phyloP scores from a whole-genome alignment of 2,888 invertebrate genomes.

The Leistus spinibarbis region DNA sequence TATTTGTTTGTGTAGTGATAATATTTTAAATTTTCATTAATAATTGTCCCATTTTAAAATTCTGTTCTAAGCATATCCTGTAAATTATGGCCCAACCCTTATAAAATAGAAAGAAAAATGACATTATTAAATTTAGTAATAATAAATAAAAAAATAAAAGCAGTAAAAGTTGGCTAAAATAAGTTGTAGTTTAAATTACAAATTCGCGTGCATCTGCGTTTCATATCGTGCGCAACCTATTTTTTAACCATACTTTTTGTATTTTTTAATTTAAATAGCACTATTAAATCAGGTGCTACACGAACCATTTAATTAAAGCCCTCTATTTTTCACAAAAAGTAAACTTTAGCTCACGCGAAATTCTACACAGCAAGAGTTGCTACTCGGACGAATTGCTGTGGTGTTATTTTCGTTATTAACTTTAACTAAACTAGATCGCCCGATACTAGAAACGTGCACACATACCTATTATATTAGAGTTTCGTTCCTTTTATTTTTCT shows the following conservation, averaged over 20 bases:
- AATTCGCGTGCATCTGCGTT: conserved; percentile 2
- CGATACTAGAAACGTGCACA: conserved; percentile 3
- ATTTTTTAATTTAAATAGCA: conserved; percentile 33
- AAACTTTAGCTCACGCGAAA: not conserved
- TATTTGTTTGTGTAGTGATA: too few species aligned
- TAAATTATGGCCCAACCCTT: too few species aligned
- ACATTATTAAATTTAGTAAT: not conserved
- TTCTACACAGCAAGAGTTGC: conserved; percentile 4
- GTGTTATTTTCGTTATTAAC: conserved; percentile 38
- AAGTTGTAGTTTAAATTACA: not conserved
- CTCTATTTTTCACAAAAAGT: not conserved
- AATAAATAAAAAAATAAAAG: not conserved
- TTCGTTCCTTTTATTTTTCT: conserved; percentile 19
- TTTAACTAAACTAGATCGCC: conserved; percentile 28
- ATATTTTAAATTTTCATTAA: not conserved
- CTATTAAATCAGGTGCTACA: conserved; percentile 38
- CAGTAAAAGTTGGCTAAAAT: not conserved
- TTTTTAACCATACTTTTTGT: not conserved
- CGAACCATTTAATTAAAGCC: conserved; percentile 34
- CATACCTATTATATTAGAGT: not conserved
- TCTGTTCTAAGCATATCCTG: not conserved
- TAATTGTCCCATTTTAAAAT: too few species aligned
- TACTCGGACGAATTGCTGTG: conserved; percentile 14
- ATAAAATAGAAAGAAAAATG: not conserved
- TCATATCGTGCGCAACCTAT: conserved; percentile 16